Base-by-base conservation (phyloP, 1,140 invertebrate genomes). In the Drosophila sp. region DNA sequence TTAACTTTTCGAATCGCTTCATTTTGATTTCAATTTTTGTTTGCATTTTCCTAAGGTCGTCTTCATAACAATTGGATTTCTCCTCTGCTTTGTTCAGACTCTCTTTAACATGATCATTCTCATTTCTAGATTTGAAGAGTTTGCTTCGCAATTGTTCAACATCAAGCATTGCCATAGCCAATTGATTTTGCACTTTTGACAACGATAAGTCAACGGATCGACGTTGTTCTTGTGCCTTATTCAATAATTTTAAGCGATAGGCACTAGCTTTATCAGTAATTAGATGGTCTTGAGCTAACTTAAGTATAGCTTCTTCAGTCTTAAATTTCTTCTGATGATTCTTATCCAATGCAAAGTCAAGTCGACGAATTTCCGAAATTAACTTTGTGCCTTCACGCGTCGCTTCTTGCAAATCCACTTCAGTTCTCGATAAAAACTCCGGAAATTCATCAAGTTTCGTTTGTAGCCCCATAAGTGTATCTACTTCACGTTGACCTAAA, bases 211-310 rank as follows among this genome's bases (percentile, higher is more conserved):
- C 95, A 79, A 92, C 73, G 58, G 90, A 83, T 13, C 92, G 86
- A 11, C 92, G 91, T n/a, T 72, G 62, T 34, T 93, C 90, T 53
- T 93, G 93, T 0, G 86, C 58, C 29, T 93, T 92, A 21, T 92
- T 89, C 11, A 94, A 74, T n/a, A 92, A 62, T 80, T 93, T 93
- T 29, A 93, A 92, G 8, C 94, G 78, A 77, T 92, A 79, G 40
- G 93, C 91, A 7, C 93, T 93, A 0, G 94, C 93, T 86, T 95
- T 96, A 72, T 96, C 94, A 29, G 94, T 94, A 4, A 94, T 92
- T n/a, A 95, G 76, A 76, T 95, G 94, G 11, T 95, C 94, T 78
- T 96, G 94, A 0, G 96, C 91, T 53, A 94, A 93, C 40, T 92
- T 84, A 8, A 96, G 80, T 41, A 96, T 94, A n/a, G 93, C 78